Percentiles rank a stretch among this genome's conserved stretches.
These are phyloP conservation scores for Elachura formosa DNA, from an alignment of 2,113 vertebrate species.

Conservation along the genomic window DNA sequence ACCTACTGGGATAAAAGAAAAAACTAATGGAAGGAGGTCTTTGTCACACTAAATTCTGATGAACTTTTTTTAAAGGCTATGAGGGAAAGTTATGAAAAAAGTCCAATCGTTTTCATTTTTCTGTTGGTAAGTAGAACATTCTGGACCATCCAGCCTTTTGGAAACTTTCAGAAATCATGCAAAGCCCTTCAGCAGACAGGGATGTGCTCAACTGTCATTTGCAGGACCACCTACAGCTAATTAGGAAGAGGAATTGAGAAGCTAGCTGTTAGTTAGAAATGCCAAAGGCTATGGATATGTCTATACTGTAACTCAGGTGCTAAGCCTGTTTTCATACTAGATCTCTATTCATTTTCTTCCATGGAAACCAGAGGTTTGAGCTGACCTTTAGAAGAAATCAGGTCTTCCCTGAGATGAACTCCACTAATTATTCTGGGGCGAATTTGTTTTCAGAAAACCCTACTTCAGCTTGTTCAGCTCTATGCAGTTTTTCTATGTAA, in stretches of 20 bases:
- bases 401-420: neutral
- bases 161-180: neutral
- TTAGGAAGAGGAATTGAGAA: neutral
- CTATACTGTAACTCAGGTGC: neutral
- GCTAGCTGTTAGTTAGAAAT: neutral
- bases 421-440: neutral
- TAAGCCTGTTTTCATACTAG: neutral
- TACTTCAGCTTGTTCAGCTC: neutral
- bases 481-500: neutral
- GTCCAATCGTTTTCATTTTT: neutral
- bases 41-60: neutral
- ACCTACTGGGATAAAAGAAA: neutral
- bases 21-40: neutral
- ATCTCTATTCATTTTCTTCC: neutral
- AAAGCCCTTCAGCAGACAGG: neutral
- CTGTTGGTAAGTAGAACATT: neutral
- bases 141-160: neutral
- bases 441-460: neutral
- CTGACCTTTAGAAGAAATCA: neutral
- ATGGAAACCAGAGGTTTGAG: neutral
- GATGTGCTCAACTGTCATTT: neutral
- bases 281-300: neutral
- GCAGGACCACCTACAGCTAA: neutral
- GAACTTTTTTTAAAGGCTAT: neutral
- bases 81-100: neutral